Conservation (phyloP, 1,140 invertebrate species). For the Gryllus bimaculatus region DNA sequence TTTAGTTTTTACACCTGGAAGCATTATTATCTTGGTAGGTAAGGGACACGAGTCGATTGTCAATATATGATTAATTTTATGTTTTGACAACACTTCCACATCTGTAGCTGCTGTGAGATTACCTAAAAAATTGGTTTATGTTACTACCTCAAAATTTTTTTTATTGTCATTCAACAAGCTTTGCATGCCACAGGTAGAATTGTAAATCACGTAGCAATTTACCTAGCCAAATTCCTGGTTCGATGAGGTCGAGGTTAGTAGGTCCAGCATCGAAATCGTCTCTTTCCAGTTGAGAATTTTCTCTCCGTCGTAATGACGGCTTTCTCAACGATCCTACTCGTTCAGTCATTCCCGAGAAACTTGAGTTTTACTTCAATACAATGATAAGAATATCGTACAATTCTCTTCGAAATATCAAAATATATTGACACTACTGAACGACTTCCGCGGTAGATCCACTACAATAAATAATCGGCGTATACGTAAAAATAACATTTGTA, state of each 20-base stretch:
- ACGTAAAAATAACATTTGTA: too few species aligned
- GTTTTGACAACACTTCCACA: constrained; percentile 50
- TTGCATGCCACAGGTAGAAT: constrained; percentile 11
- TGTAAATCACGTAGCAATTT: constrained; percentile 22
- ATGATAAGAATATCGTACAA: too few species aligned
- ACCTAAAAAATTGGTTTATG: constrained; percentile 36
- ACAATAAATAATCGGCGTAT: too few species aligned
- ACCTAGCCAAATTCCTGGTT: constrained; percentile 60
- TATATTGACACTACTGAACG: too few species aligned
- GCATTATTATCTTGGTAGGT: constrained; percentile 56
- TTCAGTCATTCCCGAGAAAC: constrained; percentile 28
- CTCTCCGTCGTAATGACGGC: constrained; percentile 15
- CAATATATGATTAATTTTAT: constrained; percentile 63
- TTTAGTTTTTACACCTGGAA: constrained; percentile 55
- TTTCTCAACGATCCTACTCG: neutral
- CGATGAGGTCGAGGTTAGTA: constrained; percentile 55
- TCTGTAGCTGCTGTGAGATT: constrained; percentile 70
- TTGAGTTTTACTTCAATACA: too few species aligned
- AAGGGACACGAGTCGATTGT: constrained; percentile 74
- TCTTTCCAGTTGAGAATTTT: constrained; percentile 24
- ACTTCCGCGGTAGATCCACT: too few species aligned
- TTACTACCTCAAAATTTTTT: neutral
- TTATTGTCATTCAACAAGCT: too few species aligned
- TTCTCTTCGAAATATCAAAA: too few species aligned
- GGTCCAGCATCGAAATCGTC: constrained; percentile 53